Evolutionary conservation across 2,888 invertebrate genomes (phyloP).

Genomic region (Drosophila differens): DNA sequence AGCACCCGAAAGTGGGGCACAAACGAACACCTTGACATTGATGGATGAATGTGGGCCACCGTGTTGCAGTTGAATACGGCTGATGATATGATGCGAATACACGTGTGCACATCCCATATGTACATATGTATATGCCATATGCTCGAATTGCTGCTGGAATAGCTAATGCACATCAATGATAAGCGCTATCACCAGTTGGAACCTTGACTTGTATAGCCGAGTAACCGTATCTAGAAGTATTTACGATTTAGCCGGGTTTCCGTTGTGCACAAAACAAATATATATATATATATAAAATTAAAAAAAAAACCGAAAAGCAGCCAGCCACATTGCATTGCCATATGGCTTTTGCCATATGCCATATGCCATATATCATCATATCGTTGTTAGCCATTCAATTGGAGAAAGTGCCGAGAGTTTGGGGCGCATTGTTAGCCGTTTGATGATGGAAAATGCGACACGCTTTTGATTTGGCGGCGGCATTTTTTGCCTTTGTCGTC

Average conservation of each 20-base stretch:
- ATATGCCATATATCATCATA: slow-evolving; percentile 30
- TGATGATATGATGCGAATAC: not conserved
- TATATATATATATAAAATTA: no score
- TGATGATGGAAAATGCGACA: slow-evolving; percentile 70
- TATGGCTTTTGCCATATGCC: slow-evolving; percentile 9
- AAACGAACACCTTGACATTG: slow-evolving; percentile 59
- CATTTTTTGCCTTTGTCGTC: slow-evolving; percentile 35
- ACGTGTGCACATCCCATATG: not conserved
- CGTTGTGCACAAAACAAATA: not conserved
- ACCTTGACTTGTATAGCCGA: slow-evolving; percentile 67
- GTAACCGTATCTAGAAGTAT: slow-evolving; percentile 31
- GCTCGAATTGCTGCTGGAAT: slow-evolving; percentile 16
- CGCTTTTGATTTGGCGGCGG: slow-evolving; percentile 59
- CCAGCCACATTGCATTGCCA: slow-evolving; percentile 27
- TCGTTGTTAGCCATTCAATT: slow-evolving; percentile 47
- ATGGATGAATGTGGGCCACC: slow-evolving; percentile 55
- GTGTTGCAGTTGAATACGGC: slow-evolving; percentile 18
- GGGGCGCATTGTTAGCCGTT: slow-evolving; percentile 51
- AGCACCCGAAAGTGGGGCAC: slow-evolving; percentile 16
- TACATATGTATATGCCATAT: slow-evolving; percentile 3
- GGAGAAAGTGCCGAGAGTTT: slow-evolving; percentile 55
- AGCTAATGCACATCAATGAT: slow-evolving; percentile 35
- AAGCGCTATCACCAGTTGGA: slow-evolving; percentile 37
- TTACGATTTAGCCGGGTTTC: slow-evolving; percentile 34
- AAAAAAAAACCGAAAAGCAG: slow-evolving; percentile 1